phyloP scores from a whole-genome alignment of 2,888 invertebrate species.

The Branchipolynoe longqiensis region DNA sequence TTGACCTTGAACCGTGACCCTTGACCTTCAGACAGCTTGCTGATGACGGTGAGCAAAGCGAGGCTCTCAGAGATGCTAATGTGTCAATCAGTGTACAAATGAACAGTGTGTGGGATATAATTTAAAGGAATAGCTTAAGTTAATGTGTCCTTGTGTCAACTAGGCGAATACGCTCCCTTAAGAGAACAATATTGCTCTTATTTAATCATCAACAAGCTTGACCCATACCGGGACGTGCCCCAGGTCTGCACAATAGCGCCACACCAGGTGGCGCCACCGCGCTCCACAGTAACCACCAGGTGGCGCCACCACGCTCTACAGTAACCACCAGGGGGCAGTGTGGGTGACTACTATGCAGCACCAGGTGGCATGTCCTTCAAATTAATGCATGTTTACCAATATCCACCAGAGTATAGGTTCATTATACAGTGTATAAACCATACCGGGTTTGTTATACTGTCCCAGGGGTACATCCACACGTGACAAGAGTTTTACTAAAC shows the following conservation, averaged over 20 bases:
- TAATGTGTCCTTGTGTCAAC: neutral
- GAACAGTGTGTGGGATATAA: too few species aligned
- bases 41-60: slow-evolving; percentile 32
- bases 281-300: neutral
- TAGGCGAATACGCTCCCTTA: neutral
- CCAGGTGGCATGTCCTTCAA: neutral
- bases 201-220: slow-evolving; percentile 9
- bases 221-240: neutral
- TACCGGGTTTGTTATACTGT: too few species aligned
- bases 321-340: too few species aligned
- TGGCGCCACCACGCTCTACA: neutral
- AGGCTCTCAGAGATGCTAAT: slow-evolving; percentile 15
- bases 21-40: slow-evolving; percentile 39
- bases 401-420: too few species aligned
- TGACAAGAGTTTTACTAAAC: too few species aligned
- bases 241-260: neutral
- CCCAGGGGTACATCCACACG: too few species aligned
- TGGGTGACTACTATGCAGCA: too few species aligned
- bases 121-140: neutral
- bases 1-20: slow-evolving; percentile 50
- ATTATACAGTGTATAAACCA: too few species aligned
- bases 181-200: neutral
- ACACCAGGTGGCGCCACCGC: neutral
- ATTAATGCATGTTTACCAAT: too few species aligned
- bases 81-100: slow-evolving; percentile 6